A percentile compares a stretch with the other conserved stretches of the same genome.
Evolutionary conservation across 2,113 vertebrate genomes (phyloP).

Genomic region (Panurus biarmicus): DNA sequence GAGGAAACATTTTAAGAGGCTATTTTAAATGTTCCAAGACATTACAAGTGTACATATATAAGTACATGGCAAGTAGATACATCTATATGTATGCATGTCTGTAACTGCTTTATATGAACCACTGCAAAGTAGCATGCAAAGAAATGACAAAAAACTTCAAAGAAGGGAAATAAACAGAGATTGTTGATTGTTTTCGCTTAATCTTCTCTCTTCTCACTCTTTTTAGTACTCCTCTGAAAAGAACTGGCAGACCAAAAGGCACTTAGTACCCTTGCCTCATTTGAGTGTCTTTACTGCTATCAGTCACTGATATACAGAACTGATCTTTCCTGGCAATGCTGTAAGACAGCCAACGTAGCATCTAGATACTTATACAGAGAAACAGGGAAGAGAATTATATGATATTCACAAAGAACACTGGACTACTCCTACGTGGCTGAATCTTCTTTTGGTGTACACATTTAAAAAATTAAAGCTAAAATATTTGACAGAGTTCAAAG

Average conservation of each 20-base stretch:
- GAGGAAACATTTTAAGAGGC: background rate
- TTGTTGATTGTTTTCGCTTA: background rate
- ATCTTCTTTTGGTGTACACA: background rate
- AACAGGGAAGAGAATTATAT: background rate
- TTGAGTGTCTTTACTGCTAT: background rate
- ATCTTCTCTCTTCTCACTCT: background rate
- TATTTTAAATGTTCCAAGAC: background rate
- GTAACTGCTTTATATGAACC: background rate
- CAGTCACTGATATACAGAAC: background rate
- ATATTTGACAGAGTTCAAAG: conserved; percentile 6
- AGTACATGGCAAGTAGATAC: background rate
- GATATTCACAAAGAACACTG: background rate
- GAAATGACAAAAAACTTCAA: background rate
- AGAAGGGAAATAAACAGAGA: background rate
- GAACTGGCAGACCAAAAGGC: background rate
- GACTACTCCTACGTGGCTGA: background rate
- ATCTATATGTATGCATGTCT: background rate
- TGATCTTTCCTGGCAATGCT: background rate
- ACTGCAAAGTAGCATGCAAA: background rate
- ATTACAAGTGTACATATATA: background rate
- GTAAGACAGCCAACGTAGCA: background rate
- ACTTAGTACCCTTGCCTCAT: background rate
- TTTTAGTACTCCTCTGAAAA: background rate
- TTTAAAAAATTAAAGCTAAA: background rate
- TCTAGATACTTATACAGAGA: background rate